Evolutionary conservation across 2,797 vertebrate genomes (phyloP), one percentile per base, ranked within the genome.

Genomic region (Melanotaenia trifasciata): DNA sequence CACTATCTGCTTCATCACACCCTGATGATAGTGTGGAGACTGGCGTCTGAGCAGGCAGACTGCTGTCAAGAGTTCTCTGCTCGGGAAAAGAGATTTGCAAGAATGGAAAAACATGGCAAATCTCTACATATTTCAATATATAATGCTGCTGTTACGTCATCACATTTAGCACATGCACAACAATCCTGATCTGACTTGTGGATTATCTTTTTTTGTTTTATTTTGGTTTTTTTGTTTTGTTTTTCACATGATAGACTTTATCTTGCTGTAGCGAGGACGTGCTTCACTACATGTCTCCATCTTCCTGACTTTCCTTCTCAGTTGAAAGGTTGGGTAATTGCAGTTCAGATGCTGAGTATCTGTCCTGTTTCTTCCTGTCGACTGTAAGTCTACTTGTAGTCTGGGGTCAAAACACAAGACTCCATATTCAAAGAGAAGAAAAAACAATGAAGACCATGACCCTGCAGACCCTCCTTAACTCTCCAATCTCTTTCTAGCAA

Each of bases 1-100:
- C 76, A 84, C 76, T 90, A 94, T 94, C 92, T 74, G 76, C 70
- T 82, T 92, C 93, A 93, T 93, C 91, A 84, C 87, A 87, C 88
- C 4, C 74, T 78, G 91, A 94, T 94, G 91, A 88, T 90, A 87
- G 75, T 69, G 84, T 72, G 89, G 91, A 90, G 91, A 86, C 90
- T 85, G 89, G 84, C 72, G 90, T 91, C 90, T 87, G 80, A 84
- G 79, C 67, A 32, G 80, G 65, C 80, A 71, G 86, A 86, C 83
- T 84, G 81, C 78, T 32, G 79, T 72, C 83, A 64, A 81, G 35
- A 64, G 2, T 70, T 69, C 65, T 82, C 84, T 89, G 85, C 86
- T 89, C 72, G 74, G 16, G 90, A 89, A 91, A 83, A 84, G 72
- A 86, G 78, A 92, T 84, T 86, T 76, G 62, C 67, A 80, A 77